Percentiles rank a stretch among this genome's conserved stretches.
These are phyloP conservation scores for Odontocolon sp. DNA, from an alignment of 2,888 invertebrate genomes.

Conservation along the genomic window DNA sequence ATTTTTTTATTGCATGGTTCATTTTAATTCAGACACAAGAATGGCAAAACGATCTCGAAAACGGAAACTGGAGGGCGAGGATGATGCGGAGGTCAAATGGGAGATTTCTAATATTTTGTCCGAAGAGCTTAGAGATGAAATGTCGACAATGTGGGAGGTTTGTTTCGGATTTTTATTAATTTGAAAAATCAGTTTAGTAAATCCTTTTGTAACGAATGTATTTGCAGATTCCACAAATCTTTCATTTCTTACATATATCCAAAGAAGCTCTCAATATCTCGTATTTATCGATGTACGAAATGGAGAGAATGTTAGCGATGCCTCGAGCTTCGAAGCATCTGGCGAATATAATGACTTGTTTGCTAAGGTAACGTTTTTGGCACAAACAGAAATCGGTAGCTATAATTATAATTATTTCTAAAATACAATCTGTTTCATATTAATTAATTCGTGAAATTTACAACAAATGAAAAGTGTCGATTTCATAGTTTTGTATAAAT, in stretches of 20 bases:
- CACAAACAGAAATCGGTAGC: too few species aligned
- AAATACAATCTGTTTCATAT: too few species aligned
- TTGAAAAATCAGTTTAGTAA: neutral
- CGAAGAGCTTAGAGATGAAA: constrained; percentile 77
- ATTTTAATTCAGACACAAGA: constrained; percentile 45
- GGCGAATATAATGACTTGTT: constrained; percentile 82
- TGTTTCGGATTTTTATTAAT: neutral
- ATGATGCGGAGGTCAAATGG: constrained; percentile 80
- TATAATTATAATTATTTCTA: too few species aligned
- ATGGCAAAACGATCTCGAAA: constrained; percentile 71
- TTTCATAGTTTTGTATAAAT: too few species aligned
- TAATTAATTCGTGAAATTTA: too few species aligned
- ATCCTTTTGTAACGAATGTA: too few species aligned
- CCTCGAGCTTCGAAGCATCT: constrained; percentile 82
- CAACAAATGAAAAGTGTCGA: too few species aligned
- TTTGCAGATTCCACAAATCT: constrained; percentile 83
- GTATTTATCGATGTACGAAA: constrained; percentile 83
- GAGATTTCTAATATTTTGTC: constrained; percentile 80
- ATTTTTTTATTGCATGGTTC: too few species aligned
- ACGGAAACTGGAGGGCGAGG: constrained; percentile 79
- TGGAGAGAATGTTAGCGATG: constrained; percentile 83
- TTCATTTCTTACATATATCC: constrained; percentile 82
- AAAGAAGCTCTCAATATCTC: constrained; percentile 82
- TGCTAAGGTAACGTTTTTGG: constrained; percentile 80
- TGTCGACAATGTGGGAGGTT: constrained; percentile 84